Conservation (phyloP, 1,140 invertebrate genomes). For the Drosophila insularis region DNA sequence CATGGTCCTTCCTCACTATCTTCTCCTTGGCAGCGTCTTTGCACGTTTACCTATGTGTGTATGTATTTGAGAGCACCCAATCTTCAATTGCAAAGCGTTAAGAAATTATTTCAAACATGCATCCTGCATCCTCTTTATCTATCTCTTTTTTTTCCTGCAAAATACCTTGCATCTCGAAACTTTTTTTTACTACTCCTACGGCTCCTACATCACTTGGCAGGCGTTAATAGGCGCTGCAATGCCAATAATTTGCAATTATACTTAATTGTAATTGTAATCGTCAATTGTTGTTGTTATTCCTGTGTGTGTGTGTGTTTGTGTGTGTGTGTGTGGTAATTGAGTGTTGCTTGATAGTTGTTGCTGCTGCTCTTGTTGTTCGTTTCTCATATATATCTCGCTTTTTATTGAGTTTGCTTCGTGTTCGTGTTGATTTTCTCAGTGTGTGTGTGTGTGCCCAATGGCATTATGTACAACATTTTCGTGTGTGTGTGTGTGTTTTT, state of each 20-base stretch:
- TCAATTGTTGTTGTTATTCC: slow-evolving; percentile 47
- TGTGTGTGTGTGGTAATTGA: slow-evolving; percentile 25
- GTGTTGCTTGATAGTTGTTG: slow-evolving; percentile 21
- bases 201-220: slow-evolving; percentile 28
- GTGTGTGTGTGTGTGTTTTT: slow-evolving; percentile 35
- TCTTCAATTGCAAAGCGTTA: slow-evolving; percentile 62
- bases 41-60: slow-evolving; percentile 57
- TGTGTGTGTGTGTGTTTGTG: background rate
- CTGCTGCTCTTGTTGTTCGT: slow-evolving; percentile 16
- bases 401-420: slow-evolving; percentile 16
- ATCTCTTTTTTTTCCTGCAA: background rate
- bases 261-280: slow-evolving; percentile 66
- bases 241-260: slow-evolving; percentile 79
- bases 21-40: slow-evolving; percentile 44
- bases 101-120: slow-evolving; percentile 77
- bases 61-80: slow-evolving; percentile 44
- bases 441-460: slow-evolving; percentile 40
- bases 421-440: slow-evolving; percentile 29
- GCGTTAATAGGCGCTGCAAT: slow-evolving; percentile 77
- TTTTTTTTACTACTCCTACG: background rate
- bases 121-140: slow-evolving; percentile 56
- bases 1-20: slow-evolving; percentile 18
- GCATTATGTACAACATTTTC: slow-evolving; percentile 71
- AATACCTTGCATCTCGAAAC: background rate
- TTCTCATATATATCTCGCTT: slow-evolving; percentile 26